Base-by-base conservation (phyloP, 2,113 vertebrate genomes). In the Aptenodytes forsteri region DNA sequence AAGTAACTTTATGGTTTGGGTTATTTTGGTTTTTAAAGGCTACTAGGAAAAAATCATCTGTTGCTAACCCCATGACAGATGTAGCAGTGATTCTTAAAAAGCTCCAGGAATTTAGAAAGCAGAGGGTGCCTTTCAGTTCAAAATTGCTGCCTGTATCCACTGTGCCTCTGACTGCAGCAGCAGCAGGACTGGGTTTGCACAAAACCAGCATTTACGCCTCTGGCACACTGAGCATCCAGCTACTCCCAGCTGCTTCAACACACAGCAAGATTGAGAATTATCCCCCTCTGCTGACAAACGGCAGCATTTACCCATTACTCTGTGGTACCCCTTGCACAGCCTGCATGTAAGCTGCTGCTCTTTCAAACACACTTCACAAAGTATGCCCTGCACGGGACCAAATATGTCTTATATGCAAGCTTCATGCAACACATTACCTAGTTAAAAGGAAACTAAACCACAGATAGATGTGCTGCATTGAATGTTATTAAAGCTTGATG, bases 351-450 rank as follows among this genome's bases (percentile, higher is more conserved):
- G 1, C 65, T 66, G 40, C 75, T 59, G 42, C 71, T 66, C 72
- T 22, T 20, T 34, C 22, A 50, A 50, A 61, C 25, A 0, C 42
- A 42, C 42, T 15, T 19, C 73, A 52, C 36, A 44, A 78, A 75
- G 3, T 1, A 9, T 17, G 10, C 20, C 59, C 77, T 26, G 52
- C 27, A 3, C 23, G 3, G 22, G 27, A 49, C 26, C 69, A 52
- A 55, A 14, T 12, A 5, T 0, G 4, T 20, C 25, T 7, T n/a
- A 55, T 1, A 4, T 7, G 44, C 54, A 58, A 2, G 16, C 50
- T 64, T 30, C 56, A 59, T 3, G 2, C 77, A 49, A 13, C 12
- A 12, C 19, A 13, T 4, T 15, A 13, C n/a, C 50, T 46, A 32
- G 20, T 29, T 59, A 16, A n/a, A 88, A 90, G 66, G 59, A 90